Percentiles rank a stretch among this genome's conserved stretches.
Conservation (phyloP, 2,113 vertebrate species). For the Channa argus region DNA sequence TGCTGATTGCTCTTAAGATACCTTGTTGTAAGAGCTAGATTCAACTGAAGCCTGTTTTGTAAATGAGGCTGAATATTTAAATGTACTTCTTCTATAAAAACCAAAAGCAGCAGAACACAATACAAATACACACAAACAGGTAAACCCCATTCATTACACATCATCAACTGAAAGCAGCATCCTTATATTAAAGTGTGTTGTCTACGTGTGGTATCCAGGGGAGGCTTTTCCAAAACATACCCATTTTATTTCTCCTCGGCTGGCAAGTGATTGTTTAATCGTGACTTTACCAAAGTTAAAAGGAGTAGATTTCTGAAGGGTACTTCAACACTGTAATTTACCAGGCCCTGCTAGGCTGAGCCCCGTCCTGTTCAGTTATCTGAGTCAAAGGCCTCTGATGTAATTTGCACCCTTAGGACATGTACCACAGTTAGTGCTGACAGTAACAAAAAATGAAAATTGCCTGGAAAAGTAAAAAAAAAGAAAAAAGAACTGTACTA, state of each 20-base stretch:
- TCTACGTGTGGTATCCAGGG: not conserved
- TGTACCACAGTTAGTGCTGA: not conserved
- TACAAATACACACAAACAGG: not conserved
- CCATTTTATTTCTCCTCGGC: not conserved
- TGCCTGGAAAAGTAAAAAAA: not conserved
- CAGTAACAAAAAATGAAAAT: not conserved
- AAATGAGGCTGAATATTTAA: slow-evolving; percentile 1
- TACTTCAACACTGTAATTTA: slow-evolving; percentile 1
- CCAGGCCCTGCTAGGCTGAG: slow-evolving; percentile 2
- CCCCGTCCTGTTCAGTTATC: slow-evolving; percentile 10
- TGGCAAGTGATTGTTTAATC: not conserved
- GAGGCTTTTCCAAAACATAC: not conserved
- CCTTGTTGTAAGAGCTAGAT: not conserved
- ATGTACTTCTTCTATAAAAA: not conserved
- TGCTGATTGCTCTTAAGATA: not conserved
- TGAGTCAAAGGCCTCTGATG: slow-evolving; percentile 37
- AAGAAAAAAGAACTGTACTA: not conserved
- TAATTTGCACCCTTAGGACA: slow-evolving; percentile 24
- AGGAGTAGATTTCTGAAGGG: slow-evolving; percentile 7
- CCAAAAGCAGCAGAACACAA: not conserved
- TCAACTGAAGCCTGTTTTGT: not conserved
- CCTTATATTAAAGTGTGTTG: not conserved
- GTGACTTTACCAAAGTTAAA: slow-evolving; percentile 10
- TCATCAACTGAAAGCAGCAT: not conserved
- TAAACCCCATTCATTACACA: not conserved